A percentile compares a stretch with the other conserved stretches of the same genome.
Evolutionary conservation across 1,140 invertebrate genomes (phyloP).

Genomic region (Drosophila pachea): DNA sequence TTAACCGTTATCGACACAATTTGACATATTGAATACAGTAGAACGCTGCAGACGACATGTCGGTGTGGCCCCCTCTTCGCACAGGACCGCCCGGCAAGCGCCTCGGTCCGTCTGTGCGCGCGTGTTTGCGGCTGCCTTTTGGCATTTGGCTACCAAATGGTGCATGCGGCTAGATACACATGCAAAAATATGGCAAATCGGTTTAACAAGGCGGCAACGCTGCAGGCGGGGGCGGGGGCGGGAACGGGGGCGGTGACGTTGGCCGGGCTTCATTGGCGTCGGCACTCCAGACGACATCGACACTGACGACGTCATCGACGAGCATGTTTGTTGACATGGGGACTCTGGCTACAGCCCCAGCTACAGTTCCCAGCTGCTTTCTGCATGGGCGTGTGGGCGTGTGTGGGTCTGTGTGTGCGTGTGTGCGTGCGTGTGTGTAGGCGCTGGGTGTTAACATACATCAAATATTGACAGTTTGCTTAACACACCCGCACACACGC

Average conservation of each 20-base stretch:
- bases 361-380: too few species aligned
- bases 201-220: slow-evolving; percentile 51
- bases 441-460: slow-evolving; percentile 73
- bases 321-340: slow-evolving; percentile 64
- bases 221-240: slow-evolving; percentile 4
- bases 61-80: slow-evolving; percentile 21
- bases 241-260: too few species aligned
- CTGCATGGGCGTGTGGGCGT: too few species aligned
- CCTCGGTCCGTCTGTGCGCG: too few species aligned
- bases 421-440: slow-evolving; percentile 28
- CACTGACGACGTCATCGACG: slow-evolving; percentile 33
- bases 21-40: slow-evolving; percentile 77
- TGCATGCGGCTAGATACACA: slow-evolving; percentile 62
- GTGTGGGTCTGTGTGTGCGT: slow-evolving; percentile 9
- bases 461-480: slow-evolving; percentile 77
- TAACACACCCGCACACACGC: slow-evolving; percentile 46
- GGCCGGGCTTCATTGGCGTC: too few species aligned
- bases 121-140: slow-evolving; percentile 72
- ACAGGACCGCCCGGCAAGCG: too few species aligned
- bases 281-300: slow-evolving; percentile 33
- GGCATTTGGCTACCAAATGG: slow-evolving; percentile 75
- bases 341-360: slow-evolving; percentile 14
- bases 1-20: slow-evolving; percentile 76
- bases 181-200: slow-evolving; percentile 73
- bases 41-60: slow-evolving; percentile 67